Percentiles rank a stretch among this genome's conserved stretches.
Evolutionary conservation across 2,888 invertebrate species (phyloP).

Genomic region (Operophtera brumata): DNA sequence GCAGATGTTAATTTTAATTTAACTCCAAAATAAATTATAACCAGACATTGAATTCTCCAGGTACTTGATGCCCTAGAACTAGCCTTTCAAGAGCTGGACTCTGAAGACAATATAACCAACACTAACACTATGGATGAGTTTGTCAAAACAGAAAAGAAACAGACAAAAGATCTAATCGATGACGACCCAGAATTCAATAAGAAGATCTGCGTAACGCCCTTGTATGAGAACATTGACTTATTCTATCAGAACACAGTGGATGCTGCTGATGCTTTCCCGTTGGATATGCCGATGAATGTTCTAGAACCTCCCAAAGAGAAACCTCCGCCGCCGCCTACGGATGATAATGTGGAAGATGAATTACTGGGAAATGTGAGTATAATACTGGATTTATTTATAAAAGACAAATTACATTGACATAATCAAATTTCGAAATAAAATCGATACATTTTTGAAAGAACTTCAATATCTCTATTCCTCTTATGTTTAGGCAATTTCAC

Average conservation of each 20-base stretch:
- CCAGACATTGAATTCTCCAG: conserved; percentile 53
- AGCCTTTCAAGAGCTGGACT: conserved; percentile 83
- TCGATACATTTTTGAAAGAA: not conserved
- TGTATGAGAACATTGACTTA: conserved; percentile 83
- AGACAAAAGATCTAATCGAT: conserved; percentile 14
- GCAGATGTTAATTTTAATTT: conserved; percentile 1
- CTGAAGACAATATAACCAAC: conserved; percentile 56
- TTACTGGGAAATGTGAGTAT: conserved; percentile 73
- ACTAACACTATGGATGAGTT: conserved; percentile 59
- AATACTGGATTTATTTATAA: not conserved
- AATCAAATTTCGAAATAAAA: not conserved
- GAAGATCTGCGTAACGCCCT: conserved; percentile 74
- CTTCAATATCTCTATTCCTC: no score
- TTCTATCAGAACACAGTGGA: conserved; percentile 69
- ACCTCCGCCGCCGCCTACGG: conserved; percentile 90
- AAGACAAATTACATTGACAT: not conserved
- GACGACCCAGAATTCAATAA: conserved; percentile 51
- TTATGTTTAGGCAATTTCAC: not conserved
- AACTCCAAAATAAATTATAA: not conserved
- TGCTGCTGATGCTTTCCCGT: conserved; percentile 66
- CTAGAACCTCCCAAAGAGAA: conserved; percentile 92
- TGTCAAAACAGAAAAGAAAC: conserved; percentile 34
- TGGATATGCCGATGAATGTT: conserved; percentile 80
- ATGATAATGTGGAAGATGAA: conserved; percentile 67
- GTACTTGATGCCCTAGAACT: conserved; percentile 83